phyloP scores from a whole-genome alignment of 2,888 invertebrate genomes.

The Drosophila peninsularis region DNA sequence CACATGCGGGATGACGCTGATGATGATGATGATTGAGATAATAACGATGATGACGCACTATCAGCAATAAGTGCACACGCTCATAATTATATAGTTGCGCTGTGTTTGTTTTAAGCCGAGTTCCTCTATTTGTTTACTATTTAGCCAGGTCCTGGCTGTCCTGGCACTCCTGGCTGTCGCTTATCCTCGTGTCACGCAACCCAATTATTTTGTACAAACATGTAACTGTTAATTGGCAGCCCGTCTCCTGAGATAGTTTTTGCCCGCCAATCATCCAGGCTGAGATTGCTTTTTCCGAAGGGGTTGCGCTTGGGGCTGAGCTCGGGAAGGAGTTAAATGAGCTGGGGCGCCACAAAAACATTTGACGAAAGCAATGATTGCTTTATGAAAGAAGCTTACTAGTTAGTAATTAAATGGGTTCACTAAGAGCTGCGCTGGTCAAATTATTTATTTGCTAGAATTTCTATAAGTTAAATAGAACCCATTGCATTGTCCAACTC shows the following conservation, averaged over 20 bases:
- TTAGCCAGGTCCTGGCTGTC: constrained; percentile 43
- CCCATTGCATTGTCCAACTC: too few relatives aligned
- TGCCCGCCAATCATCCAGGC: constrained; percentile 32
- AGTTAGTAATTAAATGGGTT: background rate
- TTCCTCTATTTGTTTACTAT: constrained; percentile 71
- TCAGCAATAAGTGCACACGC: constrained; percentile 50
- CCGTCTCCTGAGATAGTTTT: constrained; percentile 60
- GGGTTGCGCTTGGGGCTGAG: constrained; percentile 30
- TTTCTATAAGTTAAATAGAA: too few relatives aligned
- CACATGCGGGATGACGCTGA: too few relatives aligned
- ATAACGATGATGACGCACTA: constrained; percentile 70
- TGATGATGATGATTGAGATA: constrained; percentile 25
- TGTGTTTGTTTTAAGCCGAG: constrained; percentile 56
- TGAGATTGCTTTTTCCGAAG: constrained; percentile 63
- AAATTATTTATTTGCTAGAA: background rate
- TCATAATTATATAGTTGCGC: constrained; percentile 62
- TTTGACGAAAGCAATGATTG: background rate
- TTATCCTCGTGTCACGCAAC: constrained; percentile 69
- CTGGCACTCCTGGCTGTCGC: constrained; percentile 20
- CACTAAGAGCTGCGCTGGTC: background rate
- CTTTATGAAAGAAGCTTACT: background rate
- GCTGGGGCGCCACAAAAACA: background rate
- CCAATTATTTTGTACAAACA: constrained; percentile 76
- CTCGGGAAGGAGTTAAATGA: constrained; percentile 2
- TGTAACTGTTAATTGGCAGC: constrained; percentile 81